Evolutionary conservation across 2,113 vertebrate genomes (phyloP), one percentile per base, ranked within the genome.

Genomic region (Cochlearius cochlearius): DNA sequence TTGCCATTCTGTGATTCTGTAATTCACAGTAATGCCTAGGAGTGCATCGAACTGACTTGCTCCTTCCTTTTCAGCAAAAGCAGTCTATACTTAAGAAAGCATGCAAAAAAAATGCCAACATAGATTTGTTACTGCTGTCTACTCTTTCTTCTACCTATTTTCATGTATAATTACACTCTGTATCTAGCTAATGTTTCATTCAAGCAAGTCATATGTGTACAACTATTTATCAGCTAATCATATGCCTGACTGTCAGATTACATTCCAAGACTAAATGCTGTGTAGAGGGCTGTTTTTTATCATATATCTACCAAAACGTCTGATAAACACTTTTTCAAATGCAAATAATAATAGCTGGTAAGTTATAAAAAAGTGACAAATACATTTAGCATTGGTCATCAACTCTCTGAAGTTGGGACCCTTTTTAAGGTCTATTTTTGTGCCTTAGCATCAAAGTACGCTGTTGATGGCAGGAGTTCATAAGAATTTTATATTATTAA

Each of bases 181-280:
- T 82, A 75, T 92, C 88, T 86, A 83, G 32, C 36, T 78, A 55
- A 88, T 66, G 39, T 59, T 95, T 75, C 66, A 92, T 92, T 92
- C 52, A 64, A 83, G 67, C 25, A 95, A 86, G 80, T 79, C 49
- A 45, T 53, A 64, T 10, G 21, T 25, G 72, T 66, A 39, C 41
- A 78, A 45, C 71, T 69, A 3, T 39, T 90, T 88, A 90, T 92
- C 74, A 73, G 45, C 17, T 92, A 43, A 88, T 86, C 67, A 84
- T 6, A 15, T 56, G 76, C 64, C 60, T 34, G 68, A 95, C 71
- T 68, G 34, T 67, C 79, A 80, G 82, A 92, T 93, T 36, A 74
- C 79, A 95, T 80, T 67, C 41, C 47, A 83, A 67, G n/a, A 78
- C 30, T 55, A 92, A 83, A 38, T n/a, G 11, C 9, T 71, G 59